Evolutionary conservation across 2,797 vertebrate genomes (phyloP).

Genomic region (Gallinago solitaria): DNA sequence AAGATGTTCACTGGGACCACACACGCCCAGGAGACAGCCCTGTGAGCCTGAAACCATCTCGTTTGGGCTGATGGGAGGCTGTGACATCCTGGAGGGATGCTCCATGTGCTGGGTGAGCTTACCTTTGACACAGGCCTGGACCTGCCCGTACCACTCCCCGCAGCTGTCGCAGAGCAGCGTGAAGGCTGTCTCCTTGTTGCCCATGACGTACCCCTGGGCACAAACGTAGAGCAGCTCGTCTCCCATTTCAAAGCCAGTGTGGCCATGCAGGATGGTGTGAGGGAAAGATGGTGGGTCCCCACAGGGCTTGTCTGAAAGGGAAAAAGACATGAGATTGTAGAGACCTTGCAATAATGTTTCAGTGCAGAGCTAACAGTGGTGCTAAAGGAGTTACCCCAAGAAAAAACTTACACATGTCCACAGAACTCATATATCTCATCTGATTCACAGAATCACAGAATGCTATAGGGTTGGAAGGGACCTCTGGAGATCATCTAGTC

Average conservation of each 20-base stretch:
- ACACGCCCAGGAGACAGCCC: not conserved
- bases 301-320: slow-evolving; percentile 83
- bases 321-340: not conserved
- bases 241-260: slow-evolving; percentile 88
- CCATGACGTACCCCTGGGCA: slow-evolving; percentile 81
- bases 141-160: slow-evolving; percentile 93
- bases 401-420: accelerated
- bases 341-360: not conserved
- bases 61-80: accelerated
- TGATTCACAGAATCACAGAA: not conserved
- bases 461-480: no score
- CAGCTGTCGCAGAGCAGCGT: slow-evolving; percentile 93
- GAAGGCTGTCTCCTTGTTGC: slow-evolving; percentile 82
- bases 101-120: not conserved
- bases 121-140: slow-evolving; percentile 92
- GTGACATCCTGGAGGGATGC: accelerated
- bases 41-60: accelerated
- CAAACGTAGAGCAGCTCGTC: slow-evolving; percentile 92
- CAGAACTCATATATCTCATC: not conserved
- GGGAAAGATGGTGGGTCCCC: slow-evolving; percentile 92
- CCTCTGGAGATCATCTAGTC: no score
- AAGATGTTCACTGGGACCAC: not conserved
- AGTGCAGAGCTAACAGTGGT: accelerated
- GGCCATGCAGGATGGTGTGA: slow-evolving; percentile 85
- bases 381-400: not conserved